phyloP scores from a whole-genome alignment of 1,140 invertebrate species.

The Mamestra configurata region DNA sequence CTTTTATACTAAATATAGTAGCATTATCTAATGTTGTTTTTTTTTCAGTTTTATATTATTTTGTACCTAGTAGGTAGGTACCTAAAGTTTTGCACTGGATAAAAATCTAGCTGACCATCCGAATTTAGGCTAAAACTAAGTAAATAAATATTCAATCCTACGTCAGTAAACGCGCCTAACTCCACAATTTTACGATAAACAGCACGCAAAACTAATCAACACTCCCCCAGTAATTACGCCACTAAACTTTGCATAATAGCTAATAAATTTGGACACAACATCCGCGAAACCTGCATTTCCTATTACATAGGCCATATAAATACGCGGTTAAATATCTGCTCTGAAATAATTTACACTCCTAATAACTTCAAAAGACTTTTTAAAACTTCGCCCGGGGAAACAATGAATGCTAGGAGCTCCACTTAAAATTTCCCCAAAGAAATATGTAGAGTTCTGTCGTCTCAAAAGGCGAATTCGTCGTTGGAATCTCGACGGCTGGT shows the following conservation, averaged over 20 bases:
- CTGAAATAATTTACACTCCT: constrained; percentile 50
- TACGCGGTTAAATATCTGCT: constrained; percentile 37
- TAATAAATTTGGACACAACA: constrained; percentile 53
- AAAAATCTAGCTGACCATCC: background rate
- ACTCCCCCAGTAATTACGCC: constrained; percentile 50
- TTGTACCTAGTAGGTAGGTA: too few relatives aligned
- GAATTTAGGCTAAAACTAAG: background rate
- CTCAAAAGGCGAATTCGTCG: constrained; percentile 71
- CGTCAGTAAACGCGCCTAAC: constrained; percentile 1
- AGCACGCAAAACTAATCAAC: constrained; percentile 48
- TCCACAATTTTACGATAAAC: constrained; percentile 38
- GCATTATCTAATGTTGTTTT: too few relatives aligned
- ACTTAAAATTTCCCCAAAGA: constrained; percentile 74
- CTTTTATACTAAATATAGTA: too few relatives aligned
- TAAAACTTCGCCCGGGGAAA: constrained; percentile 51
- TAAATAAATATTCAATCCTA: constrained; percentile 23
- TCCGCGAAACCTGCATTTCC: constrained; percentile 18
- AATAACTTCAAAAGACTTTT: constrained; percentile 49
- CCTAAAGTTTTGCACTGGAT: background rate
- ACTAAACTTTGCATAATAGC: constrained; percentile 54
- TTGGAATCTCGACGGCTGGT: constrained; percentile 77
- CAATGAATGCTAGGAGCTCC: constrained; percentile 61
- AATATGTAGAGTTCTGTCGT: constrained; percentile 74
- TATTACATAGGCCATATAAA: constrained; percentile 9
- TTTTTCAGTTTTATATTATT: too few relatives aligned